These are phyloP conservation scores for Australoheros scitulus DNA, from an alignment of 2,113 vertebrate species.

Conservation along the genomic window DNA sequence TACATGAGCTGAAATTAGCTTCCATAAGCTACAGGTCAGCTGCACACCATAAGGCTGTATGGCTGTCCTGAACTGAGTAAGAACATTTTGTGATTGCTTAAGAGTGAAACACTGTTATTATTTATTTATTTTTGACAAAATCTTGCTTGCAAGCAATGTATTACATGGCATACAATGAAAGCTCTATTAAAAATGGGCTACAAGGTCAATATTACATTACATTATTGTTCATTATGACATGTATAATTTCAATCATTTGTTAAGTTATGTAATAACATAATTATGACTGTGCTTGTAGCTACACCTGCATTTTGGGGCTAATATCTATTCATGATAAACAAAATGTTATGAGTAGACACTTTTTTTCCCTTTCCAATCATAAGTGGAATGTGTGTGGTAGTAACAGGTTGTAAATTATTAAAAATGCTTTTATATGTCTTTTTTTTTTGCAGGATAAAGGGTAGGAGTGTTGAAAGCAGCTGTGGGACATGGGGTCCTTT, in stretches of 20 bases:
- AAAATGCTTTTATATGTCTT: neutral
- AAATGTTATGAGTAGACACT: neutral
- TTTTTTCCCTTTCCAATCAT: neutral
- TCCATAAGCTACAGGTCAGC: neutral
- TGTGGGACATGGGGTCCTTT: conserved; percentile 59
- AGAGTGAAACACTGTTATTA: neutral
- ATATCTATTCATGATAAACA: conserved; percentile 4
- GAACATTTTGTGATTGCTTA: neutral
- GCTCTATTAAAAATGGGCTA: neutral
- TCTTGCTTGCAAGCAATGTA: neutral
- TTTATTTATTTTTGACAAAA: neutral
- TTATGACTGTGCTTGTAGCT: neutral
- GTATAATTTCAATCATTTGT: neutral
- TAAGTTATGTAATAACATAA: neutral
- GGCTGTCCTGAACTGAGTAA: neutral
- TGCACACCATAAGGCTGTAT: neutral
- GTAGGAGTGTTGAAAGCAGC: conserved; percentile 61
- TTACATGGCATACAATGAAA: neutral
- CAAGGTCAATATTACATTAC: neutral
- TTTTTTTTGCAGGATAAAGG: conserved; percentile 45
- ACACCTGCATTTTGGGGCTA: neutral
- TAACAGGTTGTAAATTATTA: conserved; percentile 2
- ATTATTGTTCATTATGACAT: neutral
- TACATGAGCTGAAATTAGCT: neutral
- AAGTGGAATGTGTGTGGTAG: neutral